Base-by-base conservation (phyloP, 2,113 vertebrate species). In the Xyrauchen texanus region DNA sequence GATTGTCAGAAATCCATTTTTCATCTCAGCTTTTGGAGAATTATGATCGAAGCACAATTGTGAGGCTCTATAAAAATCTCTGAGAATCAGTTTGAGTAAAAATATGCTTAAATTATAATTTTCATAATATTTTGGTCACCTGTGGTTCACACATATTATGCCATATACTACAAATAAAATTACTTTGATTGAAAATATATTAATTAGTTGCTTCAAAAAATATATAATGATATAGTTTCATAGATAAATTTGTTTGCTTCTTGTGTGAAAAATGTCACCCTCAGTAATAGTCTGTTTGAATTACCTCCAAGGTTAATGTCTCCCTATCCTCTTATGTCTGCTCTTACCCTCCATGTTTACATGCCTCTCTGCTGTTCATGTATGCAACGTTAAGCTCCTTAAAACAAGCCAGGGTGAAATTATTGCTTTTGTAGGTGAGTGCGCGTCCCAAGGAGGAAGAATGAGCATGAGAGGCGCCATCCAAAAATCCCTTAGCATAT, bases 401-500 rank as follows among this genome's bases (percentile, higher is more conserved):
- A 21, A 63, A 84, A 80, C 80, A 85, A 74, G 63, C 68, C 66
- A 82, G 78, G 83, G 67, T 82, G 81, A 85, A 85, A 87, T 86
- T 4, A 84, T 87, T 76, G 61, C 75, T 64, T 73, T 81, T 83
- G 52, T 62, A 74, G 75, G 80, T 74, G 80, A 77, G 64, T 15
- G 53, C 63, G 21, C 15, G 70, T 55, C 58, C 57, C 68, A 66
- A 34, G 57, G 62, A 71, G 68, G 72, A 10, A 47, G 53, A 74
- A 73, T 46, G 75, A 73, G 60, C 55, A 9, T 78, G 79, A 73
- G 64, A 82, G 76, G 52, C 71, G 69, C 45, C n/a, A 78, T 68
- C 64, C 76, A 62, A 78, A 83, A 80, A 85, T 87, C 86, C 68
- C 94, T 98, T 98, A 97, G 95, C 96, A 97, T 98, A 98, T 96